Evolutionary conservation across 2,888 invertebrate genomes (phyloP).

Genomic region (Pterostichus madidus): DNA sequence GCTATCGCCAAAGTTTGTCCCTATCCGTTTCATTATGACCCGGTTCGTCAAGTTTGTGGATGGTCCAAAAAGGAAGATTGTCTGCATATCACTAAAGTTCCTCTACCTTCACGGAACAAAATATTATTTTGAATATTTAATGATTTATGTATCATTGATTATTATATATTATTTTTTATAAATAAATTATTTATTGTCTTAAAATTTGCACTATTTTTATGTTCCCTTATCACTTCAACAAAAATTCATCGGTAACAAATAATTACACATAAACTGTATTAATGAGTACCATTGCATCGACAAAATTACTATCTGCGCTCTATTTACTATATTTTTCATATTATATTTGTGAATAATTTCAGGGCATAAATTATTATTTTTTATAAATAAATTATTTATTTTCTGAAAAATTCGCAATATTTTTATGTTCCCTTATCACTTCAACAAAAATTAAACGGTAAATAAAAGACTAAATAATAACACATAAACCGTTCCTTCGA

Average conservation of each 20-base stretch:
- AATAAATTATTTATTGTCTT: conserved; percentile 11
- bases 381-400: conserved; percentile 20
- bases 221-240: too few species aligned
- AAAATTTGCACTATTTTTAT: not conserved
- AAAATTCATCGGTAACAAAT: too few species aligned
- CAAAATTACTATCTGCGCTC: too few species aligned
- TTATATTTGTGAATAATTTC: too few species aligned
- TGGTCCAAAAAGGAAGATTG: conserved; percentile 21
- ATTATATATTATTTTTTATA: conserved; percentile 13
- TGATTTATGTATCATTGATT: not conserved
- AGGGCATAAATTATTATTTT: too few species aligned
- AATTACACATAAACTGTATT: too few species aligned
- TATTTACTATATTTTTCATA: too few species aligned
- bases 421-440: too few species aligned
- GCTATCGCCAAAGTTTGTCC: conserved; percentile 17
- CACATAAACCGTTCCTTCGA: too few species aligned
- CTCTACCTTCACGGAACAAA: conserved; percentile 5
- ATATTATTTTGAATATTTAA: not conserved
- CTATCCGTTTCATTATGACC: conserved; percentile 24
- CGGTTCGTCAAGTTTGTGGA: conserved; percentile 11
- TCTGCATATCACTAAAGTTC: conserved; percentile 32
- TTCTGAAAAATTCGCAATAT: not conserved
- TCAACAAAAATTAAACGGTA: too few species aligned
- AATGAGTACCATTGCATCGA: too few species aligned
- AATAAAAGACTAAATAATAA: too few species aligned